phyloP scores from a whole-genome alignment of 2,113 vertebrate genomes.

The Rhabdomys dilectus region DNA sequence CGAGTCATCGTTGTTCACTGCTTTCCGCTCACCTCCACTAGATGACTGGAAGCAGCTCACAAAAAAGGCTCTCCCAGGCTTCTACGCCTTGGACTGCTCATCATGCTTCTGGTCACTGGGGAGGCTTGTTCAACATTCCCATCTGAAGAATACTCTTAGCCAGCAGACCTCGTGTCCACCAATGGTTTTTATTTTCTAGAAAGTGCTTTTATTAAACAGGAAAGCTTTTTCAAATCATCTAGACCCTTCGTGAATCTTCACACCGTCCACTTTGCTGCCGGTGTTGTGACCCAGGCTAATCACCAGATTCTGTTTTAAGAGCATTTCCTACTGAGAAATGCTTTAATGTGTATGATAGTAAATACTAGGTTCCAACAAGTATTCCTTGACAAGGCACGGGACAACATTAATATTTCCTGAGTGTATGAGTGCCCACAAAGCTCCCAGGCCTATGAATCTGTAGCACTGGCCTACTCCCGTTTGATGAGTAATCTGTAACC shows the following conservation, averaged over 20 bases:
- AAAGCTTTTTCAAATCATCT: neutral
- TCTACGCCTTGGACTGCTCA: fast-evolving
- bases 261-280: neutral
- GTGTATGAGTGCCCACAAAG: neutral
- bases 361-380: neutral
- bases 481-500: neutral
- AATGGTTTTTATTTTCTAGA: conserved; percentile 3
- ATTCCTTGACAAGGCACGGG: neutral
- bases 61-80: neutral
- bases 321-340: neutral
- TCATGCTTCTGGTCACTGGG: neutral
- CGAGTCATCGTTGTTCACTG: neutral
- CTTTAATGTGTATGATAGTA: neutral
- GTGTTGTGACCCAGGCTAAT: neutral
- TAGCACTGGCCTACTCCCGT: neutral
- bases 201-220: conserved; percentile 14
- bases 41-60: neutral
- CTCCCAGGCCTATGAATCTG: neutral
- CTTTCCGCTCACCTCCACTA: neutral
- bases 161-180: neutral
- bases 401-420: neutral
- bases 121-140: neutral
- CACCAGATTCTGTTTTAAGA: neutral
- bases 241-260: neutral
- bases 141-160: neutral